Percentiles rank a stretch among this genome's conserved stretches.
phyloP scores from a whole-genome alignment of 2,113 vertebrate species.

The Alaudala cheleensis region DNA sequence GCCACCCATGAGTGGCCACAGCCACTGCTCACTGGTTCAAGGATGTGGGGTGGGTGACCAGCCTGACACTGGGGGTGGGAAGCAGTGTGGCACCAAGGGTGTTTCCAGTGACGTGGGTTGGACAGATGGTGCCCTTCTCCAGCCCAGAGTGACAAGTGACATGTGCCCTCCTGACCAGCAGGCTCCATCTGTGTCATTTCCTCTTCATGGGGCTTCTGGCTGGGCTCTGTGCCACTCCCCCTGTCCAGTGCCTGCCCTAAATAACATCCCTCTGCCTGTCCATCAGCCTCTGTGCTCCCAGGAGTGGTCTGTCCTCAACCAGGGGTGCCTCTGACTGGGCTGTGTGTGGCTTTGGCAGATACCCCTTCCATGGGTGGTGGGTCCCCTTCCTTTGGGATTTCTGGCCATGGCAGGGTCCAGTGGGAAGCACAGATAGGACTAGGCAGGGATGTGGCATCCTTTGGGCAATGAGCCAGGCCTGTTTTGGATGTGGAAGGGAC shows the following conservation, averaged over 20 bases:
- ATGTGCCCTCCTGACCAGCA: neutral
- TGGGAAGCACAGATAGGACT: neutral
- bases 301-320: neutral
- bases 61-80: fast-evolving
- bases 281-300: neutral
- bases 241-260: neutral
- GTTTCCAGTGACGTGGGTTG: neutral
- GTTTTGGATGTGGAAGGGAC: neutral
- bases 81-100: fast-evolving
- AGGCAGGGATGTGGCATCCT: neutral
- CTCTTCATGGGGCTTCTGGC: neutral
- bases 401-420: neutral
- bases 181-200: constrained; percentile 44
- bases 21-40: fast-evolving
- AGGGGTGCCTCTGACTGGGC: neutral
- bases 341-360: neutral
- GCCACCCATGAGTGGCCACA: fast-evolving
- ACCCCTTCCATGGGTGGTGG: neutral
- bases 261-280: neutral
- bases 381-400: neutral
- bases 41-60: neutral
- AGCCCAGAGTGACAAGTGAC: neutral
- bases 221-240: neutral
- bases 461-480: neutral
- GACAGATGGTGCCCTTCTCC: constrained; percentile 47